phyloP scores from a whole-genome alignment of 2,888 invertebrate species.

The Agrochola circellaris region DNA sequence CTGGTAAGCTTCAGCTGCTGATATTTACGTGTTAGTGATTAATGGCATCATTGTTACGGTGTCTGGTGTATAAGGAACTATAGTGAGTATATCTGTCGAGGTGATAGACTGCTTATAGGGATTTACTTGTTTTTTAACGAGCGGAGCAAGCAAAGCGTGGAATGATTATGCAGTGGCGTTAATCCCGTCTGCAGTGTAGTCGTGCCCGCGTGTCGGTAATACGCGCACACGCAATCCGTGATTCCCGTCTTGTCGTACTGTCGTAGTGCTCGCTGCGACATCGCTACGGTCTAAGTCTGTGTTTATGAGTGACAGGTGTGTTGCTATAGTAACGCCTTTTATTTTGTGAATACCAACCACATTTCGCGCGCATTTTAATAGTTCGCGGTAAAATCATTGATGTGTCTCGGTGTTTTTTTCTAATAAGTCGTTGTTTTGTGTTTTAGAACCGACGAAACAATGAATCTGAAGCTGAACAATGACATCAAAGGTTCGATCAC shows the following conservation, averaged over 20 bases:
- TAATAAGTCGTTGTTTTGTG: constrained; percentile 52
- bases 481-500: constrained; percentile 79
- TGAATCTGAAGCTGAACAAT: constrained; percentile 87
- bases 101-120: constrained; percentile 68
- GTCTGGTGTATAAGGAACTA: constrained; percentile 63
- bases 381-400: not conserved
- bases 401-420: not conserved
- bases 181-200: constrained; percentile 80
- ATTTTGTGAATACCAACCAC: not conserved
- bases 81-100: constrained; percentile 57
- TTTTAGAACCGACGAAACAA: constrained; percentile 75
- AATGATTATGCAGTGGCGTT: constrained; percentile 82
- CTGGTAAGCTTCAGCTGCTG: constrained; percentile 83
- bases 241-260: constrained; percentile 25
- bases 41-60: constrained; percentile 84
- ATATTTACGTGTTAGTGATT: constrained; percentile 86
- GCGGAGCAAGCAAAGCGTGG: constrained; percentile 79
- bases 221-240: constrained; percentile 77
- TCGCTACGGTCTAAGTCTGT: constrained; percentile 34
- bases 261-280: constrained; percentile 30
- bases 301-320: constrained; percentile 80
- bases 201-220: constrained; percentile 71
- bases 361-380: constrained; percentile 14
- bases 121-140: constrained; percentile 79
- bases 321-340: constrained; percentile 15